phyloP scores from a whole-genome alignment of 1,140 invertebrate species.

The Penaeus vannamei region DNA sequence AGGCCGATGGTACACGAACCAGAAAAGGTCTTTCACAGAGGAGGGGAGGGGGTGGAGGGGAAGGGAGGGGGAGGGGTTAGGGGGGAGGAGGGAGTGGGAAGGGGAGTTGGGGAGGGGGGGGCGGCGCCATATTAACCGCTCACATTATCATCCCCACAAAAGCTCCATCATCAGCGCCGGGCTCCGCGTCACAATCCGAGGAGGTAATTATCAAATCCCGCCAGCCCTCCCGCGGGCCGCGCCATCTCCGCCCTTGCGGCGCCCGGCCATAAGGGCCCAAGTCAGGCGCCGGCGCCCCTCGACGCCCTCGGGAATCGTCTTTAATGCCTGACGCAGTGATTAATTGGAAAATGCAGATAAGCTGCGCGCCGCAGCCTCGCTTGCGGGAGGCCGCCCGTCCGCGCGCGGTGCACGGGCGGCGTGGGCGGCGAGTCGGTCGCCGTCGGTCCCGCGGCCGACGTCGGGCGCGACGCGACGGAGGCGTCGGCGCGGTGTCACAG shows the following conservation, averaged over 20 bases:
- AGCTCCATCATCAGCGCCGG: neutral
- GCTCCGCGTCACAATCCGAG: slow-evolving; percentile 19
- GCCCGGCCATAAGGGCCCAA: neutral
- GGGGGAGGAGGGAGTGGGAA: no score
- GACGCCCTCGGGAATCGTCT: slow-evolving; percentile 8
- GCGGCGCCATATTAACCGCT: no score
- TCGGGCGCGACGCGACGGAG: neutral
- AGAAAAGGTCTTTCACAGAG: no score
- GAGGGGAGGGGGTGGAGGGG: no score
- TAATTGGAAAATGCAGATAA: slow-evolving; percentile 43
- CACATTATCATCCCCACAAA: slow-evolving; percentile 37
- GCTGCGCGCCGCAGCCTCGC: neutral
- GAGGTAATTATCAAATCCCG: slow-evolving; percentile 18
- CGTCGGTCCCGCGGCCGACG: neutral
- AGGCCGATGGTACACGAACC: no score
- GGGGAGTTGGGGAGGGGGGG: no score
- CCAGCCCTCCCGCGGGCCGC: neutral
- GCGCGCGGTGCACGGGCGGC: no score
- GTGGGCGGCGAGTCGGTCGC: no score
- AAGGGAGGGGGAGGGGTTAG: no score
- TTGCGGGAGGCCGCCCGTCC: neutral
- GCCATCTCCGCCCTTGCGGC: neutral
- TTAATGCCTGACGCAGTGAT: slow-evolving; percentile 38
- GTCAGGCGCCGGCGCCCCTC: neutral
- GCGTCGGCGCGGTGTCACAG: neutral